phyloP scores from a whole-genome alignment of 2,888 invertebrate species.

The Isoperla grammatica region DNA sequence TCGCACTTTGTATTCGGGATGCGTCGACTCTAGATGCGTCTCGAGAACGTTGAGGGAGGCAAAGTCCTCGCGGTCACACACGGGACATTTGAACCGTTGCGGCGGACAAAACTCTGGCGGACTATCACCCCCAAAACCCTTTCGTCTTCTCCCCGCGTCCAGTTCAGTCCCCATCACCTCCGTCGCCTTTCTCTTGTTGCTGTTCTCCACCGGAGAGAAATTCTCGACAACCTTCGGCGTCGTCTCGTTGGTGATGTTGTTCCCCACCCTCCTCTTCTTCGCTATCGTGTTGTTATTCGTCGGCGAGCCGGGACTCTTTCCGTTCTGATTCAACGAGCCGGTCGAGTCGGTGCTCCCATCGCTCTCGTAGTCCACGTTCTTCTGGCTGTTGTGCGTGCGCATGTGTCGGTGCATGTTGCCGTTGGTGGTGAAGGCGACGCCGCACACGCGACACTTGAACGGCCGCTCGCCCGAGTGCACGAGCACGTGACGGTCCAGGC shows the following conservation, averaged over 20 bases:
- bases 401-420: slow-evolving; percentile 82
- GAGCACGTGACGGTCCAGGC: slow-evolving; percentile 71
- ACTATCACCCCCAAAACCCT: slow-evolving; percentile 7
- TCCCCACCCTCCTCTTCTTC: slow-evolving; percentile 22
- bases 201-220: slow-evolving; percentile 38
- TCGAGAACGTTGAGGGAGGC: slow-evolving; percentile 53
- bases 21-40: slow-evolving; percentile 59
- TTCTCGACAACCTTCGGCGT: background rate
- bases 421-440: slow-evolving; percentile 76
- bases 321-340: slow-evolving; percentile 35
- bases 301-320: slow-evolving; percentile 33
- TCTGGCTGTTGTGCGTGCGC: slow-evolving; percentile 55
- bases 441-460: slow-evolving; percentile 71
- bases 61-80: slow-evolving; percentile 59
- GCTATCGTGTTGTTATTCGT: slow-evolving; percentile 38
- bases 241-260: background rate
- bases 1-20: slow-evolving; percentile 60
- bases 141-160: slow-evolving; percentile 7
- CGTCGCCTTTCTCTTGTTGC: slow-evolving; percentile 42
- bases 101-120: slow-evolving; percentile 6
- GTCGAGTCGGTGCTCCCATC: slow-evolving; percentile 35
- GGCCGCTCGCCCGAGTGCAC: slow-evolving; percentile 77
- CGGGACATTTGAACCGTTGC: slow-evolving; percentile 48
- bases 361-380: slow-evolving; percentile 34
- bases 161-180: slow-evolving; percentile 34